These are phyloP conservation scores for Papilio polyxenes DNA, from an alignment of 1,140 invertebrate genomes.

Conservation along the genomic window DNA sequence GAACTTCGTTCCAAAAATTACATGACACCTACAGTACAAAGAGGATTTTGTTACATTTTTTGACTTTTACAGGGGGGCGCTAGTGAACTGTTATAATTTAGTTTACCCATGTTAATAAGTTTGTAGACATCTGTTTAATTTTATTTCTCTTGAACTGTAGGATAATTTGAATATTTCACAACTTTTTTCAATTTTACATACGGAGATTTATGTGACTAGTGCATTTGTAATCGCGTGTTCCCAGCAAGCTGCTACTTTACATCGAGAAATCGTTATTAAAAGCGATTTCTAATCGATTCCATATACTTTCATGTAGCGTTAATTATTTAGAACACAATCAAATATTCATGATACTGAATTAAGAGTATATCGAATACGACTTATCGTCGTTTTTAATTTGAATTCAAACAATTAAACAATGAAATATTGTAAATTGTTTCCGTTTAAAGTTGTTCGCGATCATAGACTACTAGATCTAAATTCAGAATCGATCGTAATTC, in stretches of 20 bases:
- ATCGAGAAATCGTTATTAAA: slow-evolving; percentile 34
- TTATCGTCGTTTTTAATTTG: background rate
- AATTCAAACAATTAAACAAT: background rate
- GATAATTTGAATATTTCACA: background rate
- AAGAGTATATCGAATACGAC: background rate
- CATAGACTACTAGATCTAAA: background rate
- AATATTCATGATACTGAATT: slow-evolving; percentile 23
- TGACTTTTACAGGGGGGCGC: too few species aligned
- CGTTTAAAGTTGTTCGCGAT: background rate
- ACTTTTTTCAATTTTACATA: background rate
- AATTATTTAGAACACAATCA: slow-evolving; percentile 29
- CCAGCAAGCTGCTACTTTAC: slow-evolving; percentile 28
- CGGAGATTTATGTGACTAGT: background rate
- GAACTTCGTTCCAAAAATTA: too few species aligned
- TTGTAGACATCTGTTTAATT: too few species aligned
- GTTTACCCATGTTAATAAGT: too few species aligned
- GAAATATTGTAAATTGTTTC: background rate
- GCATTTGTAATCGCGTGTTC: slow-evolving; percentile 33
- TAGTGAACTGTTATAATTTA: too few species aligned
- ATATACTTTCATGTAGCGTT: slow-evolving; percentile 34
- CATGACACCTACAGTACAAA: too few species aligned
- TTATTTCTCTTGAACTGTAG: background rate
- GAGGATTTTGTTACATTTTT: too few species aligned
- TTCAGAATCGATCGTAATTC: background rate
- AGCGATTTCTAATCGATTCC: slow-evolving; percentile 34